Conservation (phyloP, 2,113 vertebrate genomes). For the Notarius lentiginosus region DNA sequence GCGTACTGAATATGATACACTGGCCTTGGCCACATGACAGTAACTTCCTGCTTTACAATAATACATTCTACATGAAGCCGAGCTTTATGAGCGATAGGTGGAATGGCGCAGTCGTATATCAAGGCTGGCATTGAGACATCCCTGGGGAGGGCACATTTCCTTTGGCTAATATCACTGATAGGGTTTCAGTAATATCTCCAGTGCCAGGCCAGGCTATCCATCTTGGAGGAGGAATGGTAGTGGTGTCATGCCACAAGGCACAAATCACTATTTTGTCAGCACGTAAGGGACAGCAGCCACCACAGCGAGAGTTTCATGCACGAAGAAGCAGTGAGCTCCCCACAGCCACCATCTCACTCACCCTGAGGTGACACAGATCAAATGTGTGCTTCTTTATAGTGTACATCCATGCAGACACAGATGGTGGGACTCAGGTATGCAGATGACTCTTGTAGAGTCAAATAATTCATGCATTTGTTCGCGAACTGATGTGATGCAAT, state of each 20-base stretch:
- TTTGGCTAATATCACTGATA: constrained; percentile 57
- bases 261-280: constrained; percentile 56
- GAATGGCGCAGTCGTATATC: constrained; percentile 45
- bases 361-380: constrained; percentile 42
- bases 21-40: neutral
- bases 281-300: constrained; percentile 24
- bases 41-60: constrained; percentile 48
- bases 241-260: constrained; percentile 37
- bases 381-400: constrained; percentile 37
- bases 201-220: constrained; percentile 34
- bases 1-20: constrained; percentile 25
- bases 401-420: constrained; percentile 29
- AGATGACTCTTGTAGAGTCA: neutral
- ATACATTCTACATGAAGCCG: constrained; percentile 34
- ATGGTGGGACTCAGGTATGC: neutral
- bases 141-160: constrained; percentile 44
- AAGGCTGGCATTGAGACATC: constrained; percentile 47
- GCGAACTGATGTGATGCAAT: neutral
- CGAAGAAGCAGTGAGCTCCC: constrained; percentile 46
- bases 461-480: neutral
- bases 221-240: constrained; percentile 36
- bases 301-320: constrained; percentile 54
- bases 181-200: constrained; percentile 49
- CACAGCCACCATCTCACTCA: constrained; percentile 7
- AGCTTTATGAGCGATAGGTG: constrained; percentile 44